Percentiles rank a stretch among this genome's conserved stretches.
Evolutionary conservation across 2,888 invertebrate species (phyloP).

Genomic region (Microctonus brassicae): DNA sequence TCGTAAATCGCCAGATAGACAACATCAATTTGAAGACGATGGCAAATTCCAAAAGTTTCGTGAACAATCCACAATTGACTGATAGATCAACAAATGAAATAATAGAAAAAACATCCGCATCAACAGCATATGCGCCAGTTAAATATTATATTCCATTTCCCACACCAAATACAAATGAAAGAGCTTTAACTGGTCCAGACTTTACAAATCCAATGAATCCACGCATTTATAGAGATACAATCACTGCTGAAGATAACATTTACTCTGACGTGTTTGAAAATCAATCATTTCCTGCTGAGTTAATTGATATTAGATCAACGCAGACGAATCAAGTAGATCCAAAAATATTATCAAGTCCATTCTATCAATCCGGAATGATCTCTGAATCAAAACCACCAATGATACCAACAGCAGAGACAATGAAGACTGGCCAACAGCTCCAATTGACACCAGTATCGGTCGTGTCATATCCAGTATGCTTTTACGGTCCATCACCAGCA

Average conservation of each 20-base stretch:
- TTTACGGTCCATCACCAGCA: constrained; percentile 33
- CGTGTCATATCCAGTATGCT: constrained; percentile 57
- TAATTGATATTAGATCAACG: not conserved
- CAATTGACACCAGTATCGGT: constrained; percentile 27
- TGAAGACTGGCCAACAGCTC: constrained; percentile 57
- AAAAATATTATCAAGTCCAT: constrained; percentile 24
- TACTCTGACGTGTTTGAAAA: too few relatives aligned
- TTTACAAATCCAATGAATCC: not conserved
- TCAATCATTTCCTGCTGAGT: too few relatives aligned
- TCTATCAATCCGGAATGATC: constrained; percentile 23
- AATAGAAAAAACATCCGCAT: not conserved
- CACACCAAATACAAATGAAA: not conserved
- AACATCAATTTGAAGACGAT: too few relatives aligned
- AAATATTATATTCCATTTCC: constrained; percentile 2
- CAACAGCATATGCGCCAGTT: constrained; percentile 1
- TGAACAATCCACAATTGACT: constrained; percentile 15
- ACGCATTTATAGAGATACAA: not conserved
- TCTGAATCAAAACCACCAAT: constrained; percentile 32
- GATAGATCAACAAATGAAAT: constrained; percentile 31
- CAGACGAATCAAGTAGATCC: constrained; percentile 16
- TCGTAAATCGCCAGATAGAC: too few relatives aligned
- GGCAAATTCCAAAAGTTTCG: constrained; percentile 9
- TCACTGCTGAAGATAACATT: too few relatives aligned
- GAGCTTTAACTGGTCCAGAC: not conserved
- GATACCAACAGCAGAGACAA: constrained; percentile 54